These are phyloP conservation scores for Mesembrinibis cayennensis DNA, from an alignment of 2,113 vertebrate genomes.

Conservation along the genomic window DNA sequence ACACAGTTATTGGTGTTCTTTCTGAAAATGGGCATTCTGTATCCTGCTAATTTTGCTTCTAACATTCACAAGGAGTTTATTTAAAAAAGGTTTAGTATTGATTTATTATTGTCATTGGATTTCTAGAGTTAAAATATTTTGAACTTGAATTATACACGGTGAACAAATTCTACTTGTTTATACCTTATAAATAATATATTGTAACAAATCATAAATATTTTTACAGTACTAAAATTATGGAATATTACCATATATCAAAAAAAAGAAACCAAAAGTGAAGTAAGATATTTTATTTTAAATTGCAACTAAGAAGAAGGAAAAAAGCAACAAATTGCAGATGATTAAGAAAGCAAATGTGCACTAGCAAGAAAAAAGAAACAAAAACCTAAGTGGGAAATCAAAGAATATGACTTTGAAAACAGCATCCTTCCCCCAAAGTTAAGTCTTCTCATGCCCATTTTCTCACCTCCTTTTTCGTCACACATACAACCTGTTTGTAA, in stretches of 20 bases:
- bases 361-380: neutral
- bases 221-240: neutral
- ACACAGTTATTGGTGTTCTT: neutral
- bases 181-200: neutral
- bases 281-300: neutral
- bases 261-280: neutral
- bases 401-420: neutral
- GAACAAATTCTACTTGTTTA: neutral
- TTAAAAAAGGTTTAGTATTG: neutral
- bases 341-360: neutral
- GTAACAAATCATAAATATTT: neutral
- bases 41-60: neutral
- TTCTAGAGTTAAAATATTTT: neutral
- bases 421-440: neutral
- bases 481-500: neutral
- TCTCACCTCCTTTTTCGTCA: neutral
- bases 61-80: neutral
- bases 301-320: neutral
- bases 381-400: neutral
- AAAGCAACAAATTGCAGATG: fast-evolving
- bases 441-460: neutral
- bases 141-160: neutral
- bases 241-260: neutral
- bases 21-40: neutral
- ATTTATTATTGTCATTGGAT: neutral